A percentile compares a stretch with the other conserved stretches of the same genome.
phyloP scores from a whole-genome alignment of 2,113 vertebrate species.

The Oreochromis niloticus region DNA sequence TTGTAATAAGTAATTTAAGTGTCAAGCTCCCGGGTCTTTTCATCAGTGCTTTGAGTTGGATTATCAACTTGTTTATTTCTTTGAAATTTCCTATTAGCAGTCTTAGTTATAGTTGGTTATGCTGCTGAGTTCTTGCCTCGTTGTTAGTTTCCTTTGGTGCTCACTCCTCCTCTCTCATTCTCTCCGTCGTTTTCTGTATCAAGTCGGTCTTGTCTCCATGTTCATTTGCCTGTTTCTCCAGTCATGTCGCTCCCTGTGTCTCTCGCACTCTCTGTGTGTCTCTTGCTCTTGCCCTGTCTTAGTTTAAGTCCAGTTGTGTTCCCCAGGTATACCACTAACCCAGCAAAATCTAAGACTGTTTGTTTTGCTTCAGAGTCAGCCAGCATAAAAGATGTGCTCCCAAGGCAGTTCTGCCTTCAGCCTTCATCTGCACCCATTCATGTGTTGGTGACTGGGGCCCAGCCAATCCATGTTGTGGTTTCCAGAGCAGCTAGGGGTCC shows the following conservation, averaged over 20 bases:
- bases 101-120: neutral
- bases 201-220: neutral
- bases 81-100: neutral
- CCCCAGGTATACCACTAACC: neutral
- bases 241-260: neutral
- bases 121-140: neutral
- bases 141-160: neutral
- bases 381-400: neutral
- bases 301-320: neutral
- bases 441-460: neutral
- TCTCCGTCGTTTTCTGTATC: neutral
- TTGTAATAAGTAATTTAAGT: neutral
- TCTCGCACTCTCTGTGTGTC: neutral
- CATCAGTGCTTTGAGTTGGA: neutral
- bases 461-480: neutral
- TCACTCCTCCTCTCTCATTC: neutral
- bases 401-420: neutral
- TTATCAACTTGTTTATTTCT: neutral
- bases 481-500: neutral
- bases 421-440: neutral
- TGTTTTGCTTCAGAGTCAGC: neutral
- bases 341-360: neutral
- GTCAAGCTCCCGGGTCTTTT: neutral
- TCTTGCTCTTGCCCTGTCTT: neutral
- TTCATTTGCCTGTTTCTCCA: neutral